Percentiles rank a stretch among this genome's conserved stretches.
Conservation (phyloP, 2,888 invertebrate species). For the Lysandra bellargus region DNA sequence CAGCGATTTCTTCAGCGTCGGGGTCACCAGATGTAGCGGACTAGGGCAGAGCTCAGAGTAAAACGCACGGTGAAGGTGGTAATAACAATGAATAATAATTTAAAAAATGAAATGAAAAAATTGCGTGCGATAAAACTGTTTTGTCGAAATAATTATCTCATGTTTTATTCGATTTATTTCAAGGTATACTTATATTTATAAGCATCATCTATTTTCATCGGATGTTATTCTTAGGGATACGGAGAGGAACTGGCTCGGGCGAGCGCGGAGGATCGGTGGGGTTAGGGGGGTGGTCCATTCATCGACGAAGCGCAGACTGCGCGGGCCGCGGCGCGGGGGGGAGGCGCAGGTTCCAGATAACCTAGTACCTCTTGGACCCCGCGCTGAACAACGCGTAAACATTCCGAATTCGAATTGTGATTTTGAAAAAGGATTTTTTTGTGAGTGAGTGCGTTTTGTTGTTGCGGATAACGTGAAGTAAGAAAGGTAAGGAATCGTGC, state of each 20-base stretch:
- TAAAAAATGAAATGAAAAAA: no score
- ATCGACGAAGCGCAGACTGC: conserved; percentile 70
- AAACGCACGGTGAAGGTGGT: no score
- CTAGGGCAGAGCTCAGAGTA: no score
- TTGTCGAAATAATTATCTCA: not conserved
- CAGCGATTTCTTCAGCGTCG: no score
- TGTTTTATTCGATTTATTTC: conserved; percentile 18
- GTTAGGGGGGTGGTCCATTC: conserved; percentile 64
- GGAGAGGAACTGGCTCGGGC: conserved; percentile 58
- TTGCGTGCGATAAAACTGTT: not conserved
- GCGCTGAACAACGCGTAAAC: conserved; percentile 46
- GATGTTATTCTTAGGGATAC: conserved; percentile 63
- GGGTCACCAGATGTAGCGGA: no score
- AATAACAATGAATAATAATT: no score
- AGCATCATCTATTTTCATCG: conserved; percentile 67
- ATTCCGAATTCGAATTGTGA: conserved; percentile 2
- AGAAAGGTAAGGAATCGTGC: not conserved
- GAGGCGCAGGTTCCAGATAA: conserved; percentile 54
- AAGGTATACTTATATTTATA: conserved; percentile 48
- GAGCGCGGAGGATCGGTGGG: conserved; percentile 52
- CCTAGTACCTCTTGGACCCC: conserved; percentile 60
- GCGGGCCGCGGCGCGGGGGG: conserved; percentile 54
- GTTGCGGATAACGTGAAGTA: not conserved
- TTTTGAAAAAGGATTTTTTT: not conserved
- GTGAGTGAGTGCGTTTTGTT: not conserved